Conservation (phyloP, 2,888 invertebrate genomes). For the Drosophila hawaiiensis region DNA sequence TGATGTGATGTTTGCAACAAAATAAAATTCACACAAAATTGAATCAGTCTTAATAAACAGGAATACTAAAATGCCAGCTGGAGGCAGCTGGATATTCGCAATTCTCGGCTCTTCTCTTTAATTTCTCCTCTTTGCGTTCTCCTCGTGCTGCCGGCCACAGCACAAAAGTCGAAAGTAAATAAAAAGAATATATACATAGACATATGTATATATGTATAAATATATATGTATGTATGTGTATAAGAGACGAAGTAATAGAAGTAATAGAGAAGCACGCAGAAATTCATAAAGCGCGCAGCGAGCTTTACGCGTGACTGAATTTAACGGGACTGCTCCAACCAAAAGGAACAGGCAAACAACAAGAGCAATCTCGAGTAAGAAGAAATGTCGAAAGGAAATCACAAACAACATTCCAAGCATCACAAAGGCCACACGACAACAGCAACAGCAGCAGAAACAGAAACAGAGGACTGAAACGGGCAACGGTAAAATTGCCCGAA, state of each 20-base stretch:
- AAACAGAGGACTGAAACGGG: slow-evolving; percentile 6
- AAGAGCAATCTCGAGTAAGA: slow-evolving; percentile 29
- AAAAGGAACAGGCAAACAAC: slow-evolving; percentile 30
- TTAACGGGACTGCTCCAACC: slow-evolving; percentile 45
- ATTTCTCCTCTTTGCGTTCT: not conserved
- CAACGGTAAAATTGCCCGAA: slow-evolving; percentile 28
- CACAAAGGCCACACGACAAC: slow-evolving; percentile 45
- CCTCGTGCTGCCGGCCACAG: slow-evolving; percentile 18
- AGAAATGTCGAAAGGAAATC: slow-evolving; percentile 55
- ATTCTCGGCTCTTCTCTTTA: not conserved
- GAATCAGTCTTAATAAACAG: slow-evolving; percentile 74
- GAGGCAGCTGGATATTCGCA: slow-evolving; percentile 31
- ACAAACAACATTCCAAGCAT: slow-evolving; percentile 72
- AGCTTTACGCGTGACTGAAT: slow-evolving; percentile 70
- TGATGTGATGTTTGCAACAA: slow-evolving; percentile 68
- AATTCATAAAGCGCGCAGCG: slow-evolving; percentile 71
- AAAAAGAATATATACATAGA: slow-evolving; percentile 21
- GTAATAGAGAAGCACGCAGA: slow-evolving; percentile 62
- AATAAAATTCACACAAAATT: slow-evolving; percentile 68
- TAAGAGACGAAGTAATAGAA: slow-evolving; percentile 43
- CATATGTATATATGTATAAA: not conserved
- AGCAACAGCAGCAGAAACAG: slow-evolving; percentile 5
- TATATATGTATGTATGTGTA: not conserved
- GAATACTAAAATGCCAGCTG: slow-evolving; percentile 50
- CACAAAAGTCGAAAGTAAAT: slow-evolving; percentile 42